phyloP scores from a whole-genome alignment of 2,113 vertebrate species.

The Aegotheles bennettii region DNA sequence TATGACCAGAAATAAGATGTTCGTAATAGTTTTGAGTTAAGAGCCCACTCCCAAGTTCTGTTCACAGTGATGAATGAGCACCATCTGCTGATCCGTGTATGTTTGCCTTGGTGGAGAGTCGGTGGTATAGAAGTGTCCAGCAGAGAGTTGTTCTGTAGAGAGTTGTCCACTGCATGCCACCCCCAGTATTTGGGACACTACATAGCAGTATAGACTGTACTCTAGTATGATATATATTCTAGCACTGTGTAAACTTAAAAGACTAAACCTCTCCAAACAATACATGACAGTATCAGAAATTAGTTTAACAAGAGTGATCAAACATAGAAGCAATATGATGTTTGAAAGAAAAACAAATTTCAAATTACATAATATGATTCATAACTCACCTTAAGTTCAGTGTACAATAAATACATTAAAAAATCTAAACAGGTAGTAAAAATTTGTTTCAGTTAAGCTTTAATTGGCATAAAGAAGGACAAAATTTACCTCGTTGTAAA shows the following conservation, averaged over 20 bases:
- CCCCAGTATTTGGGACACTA: accelerated
- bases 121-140: no score
- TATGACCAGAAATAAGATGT: no score
- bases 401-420: not conserved
- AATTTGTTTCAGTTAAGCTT: not conserved
- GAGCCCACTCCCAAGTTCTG: no score
- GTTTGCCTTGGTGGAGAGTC: no score
- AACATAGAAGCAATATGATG: not conserved
- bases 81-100: no score
- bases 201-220: not conserved
- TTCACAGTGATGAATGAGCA: no score
- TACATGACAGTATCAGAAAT: not conserved
- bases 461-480: not conserved
- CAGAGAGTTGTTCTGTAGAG: no score
- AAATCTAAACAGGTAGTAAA: not conserved
- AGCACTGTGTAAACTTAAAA: not conserved
- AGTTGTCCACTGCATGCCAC: no score
- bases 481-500: not conserved
- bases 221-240: not conserved
- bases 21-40: no score
- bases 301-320: not conserved
- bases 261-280: not conserved
- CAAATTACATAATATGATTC: not conserved
- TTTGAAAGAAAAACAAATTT: not conserved
- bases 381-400: not conserved